These are phyloP conservation scores for Pogonocherus hispidulus DNA, from an alignment of 2,888 invertebrate genomes.

Conservation along the genomic window DNA sequence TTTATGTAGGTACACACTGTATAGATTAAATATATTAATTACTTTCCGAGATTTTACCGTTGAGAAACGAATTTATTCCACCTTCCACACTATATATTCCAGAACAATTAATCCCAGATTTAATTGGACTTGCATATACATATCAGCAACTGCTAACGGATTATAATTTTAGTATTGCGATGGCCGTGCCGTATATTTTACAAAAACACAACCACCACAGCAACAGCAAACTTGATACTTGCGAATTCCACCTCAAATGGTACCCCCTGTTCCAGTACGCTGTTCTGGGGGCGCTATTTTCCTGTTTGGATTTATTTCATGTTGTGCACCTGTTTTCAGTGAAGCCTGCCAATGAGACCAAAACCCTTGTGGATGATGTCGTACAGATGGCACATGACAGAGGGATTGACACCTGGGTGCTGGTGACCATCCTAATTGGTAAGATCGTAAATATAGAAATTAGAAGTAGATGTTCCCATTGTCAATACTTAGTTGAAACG, in stretches of 20 bases:
- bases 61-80: no score
- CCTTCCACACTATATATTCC: no score
- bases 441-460: conserved; percentile 55
- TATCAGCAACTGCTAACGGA: no score
- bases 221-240: conserved; percentile 8
- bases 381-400: conserved; percentile 70
- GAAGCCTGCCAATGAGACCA: conserved; percentile 42
- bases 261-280: conserved; percentile 51
- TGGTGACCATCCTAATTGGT: conserved; percentile 89
- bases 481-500: no score
- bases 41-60: no score
- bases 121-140: no score
- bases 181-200: neutral
- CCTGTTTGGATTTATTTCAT: conserved; percentile 49
- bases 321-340: conserved; percentile 41
- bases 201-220: neutral
- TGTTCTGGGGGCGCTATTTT: conserved; percentile 49
- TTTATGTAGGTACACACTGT: no score
- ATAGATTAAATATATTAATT: no score
- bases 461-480: no score
- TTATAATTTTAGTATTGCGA: no score
- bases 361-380: conserved; percentile 37
- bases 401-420: conserved; percentile 87
- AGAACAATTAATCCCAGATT: no score
- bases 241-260: conserved; percentile 47